A percentile compares a stretch with the other conserved stretches of the same genome.
These are phyloP conservation scores for Centropus bengalensis DNA, from an alignment of 2,113 vertebrate species.

Conservation along the genomic window DNA sequence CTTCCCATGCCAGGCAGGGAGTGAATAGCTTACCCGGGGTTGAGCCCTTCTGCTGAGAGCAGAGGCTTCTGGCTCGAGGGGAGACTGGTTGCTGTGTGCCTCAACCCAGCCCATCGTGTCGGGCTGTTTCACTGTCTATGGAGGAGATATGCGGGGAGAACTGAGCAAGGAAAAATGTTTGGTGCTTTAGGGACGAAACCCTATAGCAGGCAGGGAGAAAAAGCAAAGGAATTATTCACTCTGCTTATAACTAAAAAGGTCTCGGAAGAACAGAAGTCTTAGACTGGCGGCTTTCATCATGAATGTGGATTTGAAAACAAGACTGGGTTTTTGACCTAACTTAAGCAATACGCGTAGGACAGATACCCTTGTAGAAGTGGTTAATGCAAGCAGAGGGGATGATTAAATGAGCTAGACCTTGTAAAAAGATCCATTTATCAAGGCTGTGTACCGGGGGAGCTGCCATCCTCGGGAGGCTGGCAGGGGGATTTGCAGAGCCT, in stretches of 20 bases:
- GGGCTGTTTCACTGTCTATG: background rate
- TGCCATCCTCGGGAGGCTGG: background rate
- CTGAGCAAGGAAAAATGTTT: constrained; percentile 3
- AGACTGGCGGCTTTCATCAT: constrained; percentile 34
- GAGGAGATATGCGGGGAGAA: background rate
- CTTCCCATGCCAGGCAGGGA: constrained; percentile 10
- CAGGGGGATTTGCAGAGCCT: constrained; percentile 51
- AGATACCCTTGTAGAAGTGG: constrained; percentile 7
- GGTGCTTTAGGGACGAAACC: constrained; percentile 40
- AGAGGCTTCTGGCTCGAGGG: background rate
- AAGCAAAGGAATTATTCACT: constrained; percentile 40
- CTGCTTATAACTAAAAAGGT: constrained; percentile 23
- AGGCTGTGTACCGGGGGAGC: background rate
- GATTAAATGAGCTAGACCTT: constrained; percentile 39
- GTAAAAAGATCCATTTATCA: constrained; percentile 42
- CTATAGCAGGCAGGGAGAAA: background rate
- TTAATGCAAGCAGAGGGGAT: constrained; percentile 36
- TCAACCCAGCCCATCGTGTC: background rate
- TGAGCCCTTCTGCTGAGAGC: constrained; percentile 21
- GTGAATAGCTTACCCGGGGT: constrained; percentile 41
- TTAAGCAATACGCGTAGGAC: background rate
- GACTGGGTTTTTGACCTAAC: constrained; percentile 43
- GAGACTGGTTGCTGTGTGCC: constrained; percentile 16
- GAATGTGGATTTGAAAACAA: constrained; percentile 55
- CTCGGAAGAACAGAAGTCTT: constrained; percentile 47